A percentile compares a stretch with the other conserved stretches of the same genome.
Evolutionary conservation across 2,113 vertebrate genomes (phyloP).

Genomic region (Neolamprologus longior): DNA sequence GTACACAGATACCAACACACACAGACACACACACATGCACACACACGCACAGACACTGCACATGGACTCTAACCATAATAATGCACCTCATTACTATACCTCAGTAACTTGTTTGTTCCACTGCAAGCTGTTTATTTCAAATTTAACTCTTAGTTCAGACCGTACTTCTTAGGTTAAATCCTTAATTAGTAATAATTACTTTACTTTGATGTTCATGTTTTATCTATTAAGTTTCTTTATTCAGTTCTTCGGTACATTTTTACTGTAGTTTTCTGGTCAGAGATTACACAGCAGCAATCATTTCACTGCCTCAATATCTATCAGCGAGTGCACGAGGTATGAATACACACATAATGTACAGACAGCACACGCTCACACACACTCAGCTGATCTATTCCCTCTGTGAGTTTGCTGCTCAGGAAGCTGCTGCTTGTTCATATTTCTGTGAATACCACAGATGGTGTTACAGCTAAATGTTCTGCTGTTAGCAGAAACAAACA

Average conservation of each 20-base stretch:
- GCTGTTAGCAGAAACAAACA: background rate
- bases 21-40: rapidly evolving
- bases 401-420: background rate
- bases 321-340: background rate
- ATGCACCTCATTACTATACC: background rate
- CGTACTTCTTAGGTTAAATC: background rate
- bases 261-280: background rate
- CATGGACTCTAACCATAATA: background rate
- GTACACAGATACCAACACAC: background rate
- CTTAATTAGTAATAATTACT: background rate
- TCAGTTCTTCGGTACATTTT: background rate
- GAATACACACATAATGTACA: background rate
- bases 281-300: background rate
- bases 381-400: background rate
- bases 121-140: background rate
- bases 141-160: background rate
- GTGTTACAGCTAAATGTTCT: background rate
- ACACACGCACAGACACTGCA: rapidly evolving
- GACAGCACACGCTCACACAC: background rate
- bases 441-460: background rate
- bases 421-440: background rate
- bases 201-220: background rate
- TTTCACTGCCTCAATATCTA: background rate
- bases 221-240: background rate
- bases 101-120: background rate